A percentile compares a stretch with the other conserved stretches of the same genome.
Conservation (phyloP, 1,140 invertebrate species). For the Vollenhovia emeryi region DNA sequence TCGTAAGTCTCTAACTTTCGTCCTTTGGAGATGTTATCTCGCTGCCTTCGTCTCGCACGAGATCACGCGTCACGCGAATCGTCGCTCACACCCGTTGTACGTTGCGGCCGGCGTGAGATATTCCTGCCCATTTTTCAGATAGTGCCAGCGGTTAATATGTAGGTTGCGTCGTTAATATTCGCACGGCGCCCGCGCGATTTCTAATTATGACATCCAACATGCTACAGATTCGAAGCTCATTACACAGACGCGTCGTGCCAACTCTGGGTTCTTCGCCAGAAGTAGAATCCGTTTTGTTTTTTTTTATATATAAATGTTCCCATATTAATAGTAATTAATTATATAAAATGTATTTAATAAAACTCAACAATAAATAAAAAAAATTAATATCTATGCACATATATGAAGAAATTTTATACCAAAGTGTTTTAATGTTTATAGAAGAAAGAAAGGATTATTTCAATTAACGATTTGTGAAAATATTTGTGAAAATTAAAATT, state of each 20-base stretch:
- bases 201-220: constrained; percentile 63
- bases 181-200: constrained; percentile 19
- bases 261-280: background rate
- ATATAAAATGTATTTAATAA: too few relatives aligned
- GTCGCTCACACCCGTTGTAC: constrained; percentile 19
- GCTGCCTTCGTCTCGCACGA: constrained; percentile 5
- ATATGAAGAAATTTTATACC: background rate
- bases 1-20: background rate
- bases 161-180: constrained; percentile 48
- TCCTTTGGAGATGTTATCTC: background rate
- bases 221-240: constrained; percentile 52
- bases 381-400: background rate
- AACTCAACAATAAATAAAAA: too few relatives aligned
- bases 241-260: constrained; percentile 7
- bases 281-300: background rate
- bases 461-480: background rate
- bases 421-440: background rate
- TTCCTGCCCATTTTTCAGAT: constrained; percentile 43
- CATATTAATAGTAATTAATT: too few relatives aligned
- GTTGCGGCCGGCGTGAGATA: constrained; percentile 24
- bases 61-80: constrained; percentile 49
- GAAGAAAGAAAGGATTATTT: background rate
- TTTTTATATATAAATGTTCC: too few relatives aligned
- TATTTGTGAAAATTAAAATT: background rate
- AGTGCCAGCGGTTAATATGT: constrained; percentile 31